Conservation (phyloP, 2,888 invertebrate genomes). For the Idaea dimidiata region DNA sequence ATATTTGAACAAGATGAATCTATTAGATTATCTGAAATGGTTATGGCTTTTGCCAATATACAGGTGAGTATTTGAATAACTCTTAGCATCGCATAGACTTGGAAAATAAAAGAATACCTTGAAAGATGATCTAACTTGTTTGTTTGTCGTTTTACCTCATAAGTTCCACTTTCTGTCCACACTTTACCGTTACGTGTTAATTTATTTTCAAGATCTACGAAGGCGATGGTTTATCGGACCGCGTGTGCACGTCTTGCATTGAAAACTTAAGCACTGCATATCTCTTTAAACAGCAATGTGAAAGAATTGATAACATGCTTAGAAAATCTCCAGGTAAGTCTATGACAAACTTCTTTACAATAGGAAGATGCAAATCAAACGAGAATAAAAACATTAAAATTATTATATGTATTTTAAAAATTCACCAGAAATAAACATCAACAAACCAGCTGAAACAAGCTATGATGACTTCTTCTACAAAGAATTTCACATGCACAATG, state of each 20-base stretch:
- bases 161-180: background rate
- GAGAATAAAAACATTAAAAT: background rate
- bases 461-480: constrained; percentile 63
- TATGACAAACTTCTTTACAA: background rate
- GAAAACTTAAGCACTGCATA: constrained; percentile 73
- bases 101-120: background rate
- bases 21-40: constrained; percentile 71
- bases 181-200: background rate
- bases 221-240: constrained; percentile 69
- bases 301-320: constrained; percentile 60
- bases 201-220: constrained; percentile 59
- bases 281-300: constrained; percentile 72
- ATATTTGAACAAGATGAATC: constrained; percentile 75
- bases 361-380: constrained; percentile 1
- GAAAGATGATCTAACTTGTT: background rate
- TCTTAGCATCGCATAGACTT: background rate
- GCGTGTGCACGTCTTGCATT: constrained; percentile 70
- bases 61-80: constrained; percentile 38
- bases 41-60: constrained; percentile 70
- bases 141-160: constrained; percentile 3
- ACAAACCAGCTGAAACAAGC: constrained; percentile 50
- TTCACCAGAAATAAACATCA: constrained; percentile 50
- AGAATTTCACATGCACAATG: constrained; percentile 67
- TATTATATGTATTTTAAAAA: background rate
- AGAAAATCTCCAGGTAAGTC: constrained; percentile 58